A percentile compares a stretch with the other conserved stretches of the same genome.
phyloP scores from a whole-genome alignment of 2,888 invertebrate genomes.

The Tenodera sinensis region DNA sequence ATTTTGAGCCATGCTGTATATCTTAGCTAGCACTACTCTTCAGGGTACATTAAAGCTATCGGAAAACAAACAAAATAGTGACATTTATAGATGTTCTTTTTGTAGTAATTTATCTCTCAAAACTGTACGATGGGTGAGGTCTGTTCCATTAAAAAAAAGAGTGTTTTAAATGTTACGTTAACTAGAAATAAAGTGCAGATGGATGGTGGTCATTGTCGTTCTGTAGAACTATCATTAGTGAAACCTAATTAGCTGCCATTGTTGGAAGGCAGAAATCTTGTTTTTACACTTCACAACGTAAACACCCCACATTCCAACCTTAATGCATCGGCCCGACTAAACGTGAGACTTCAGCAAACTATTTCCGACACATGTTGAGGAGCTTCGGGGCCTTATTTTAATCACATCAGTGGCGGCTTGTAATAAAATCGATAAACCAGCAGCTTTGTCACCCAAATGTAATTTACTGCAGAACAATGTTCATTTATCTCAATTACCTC shows the following conservation, averaged over 20 bases:
- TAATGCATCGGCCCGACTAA: neutral
- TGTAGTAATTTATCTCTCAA: too few species aligned
- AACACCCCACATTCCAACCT: neutral
- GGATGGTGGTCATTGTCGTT: neutral
- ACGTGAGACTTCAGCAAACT: neutral
- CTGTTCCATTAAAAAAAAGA: too few species aligned
- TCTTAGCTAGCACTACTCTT: too few species aligned
- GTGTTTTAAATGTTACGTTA: neutral
- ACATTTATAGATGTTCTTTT: too few species aligned
- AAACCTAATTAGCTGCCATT: neutral
- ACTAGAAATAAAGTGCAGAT: neutral
- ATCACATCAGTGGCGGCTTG: neutral
- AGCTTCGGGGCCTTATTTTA: neutral
- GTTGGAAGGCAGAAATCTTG: neutral
- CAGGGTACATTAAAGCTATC: too few species aligned
- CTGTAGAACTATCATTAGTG: neutral
- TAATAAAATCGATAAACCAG: neutral
- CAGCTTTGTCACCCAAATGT: too few species aligned
- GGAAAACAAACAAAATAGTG: too few species aligned
- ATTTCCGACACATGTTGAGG: neutral
- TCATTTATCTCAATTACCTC: too few species aligned
- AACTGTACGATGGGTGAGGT: too few species aligned
- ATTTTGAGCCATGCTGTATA: too few species aligned
- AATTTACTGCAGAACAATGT: too few species aligned
- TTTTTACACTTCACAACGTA: neutral